Base-by-base conservation (phyloP, 2,888 invertebrate species). In the Oscheius sp. region DNA sequence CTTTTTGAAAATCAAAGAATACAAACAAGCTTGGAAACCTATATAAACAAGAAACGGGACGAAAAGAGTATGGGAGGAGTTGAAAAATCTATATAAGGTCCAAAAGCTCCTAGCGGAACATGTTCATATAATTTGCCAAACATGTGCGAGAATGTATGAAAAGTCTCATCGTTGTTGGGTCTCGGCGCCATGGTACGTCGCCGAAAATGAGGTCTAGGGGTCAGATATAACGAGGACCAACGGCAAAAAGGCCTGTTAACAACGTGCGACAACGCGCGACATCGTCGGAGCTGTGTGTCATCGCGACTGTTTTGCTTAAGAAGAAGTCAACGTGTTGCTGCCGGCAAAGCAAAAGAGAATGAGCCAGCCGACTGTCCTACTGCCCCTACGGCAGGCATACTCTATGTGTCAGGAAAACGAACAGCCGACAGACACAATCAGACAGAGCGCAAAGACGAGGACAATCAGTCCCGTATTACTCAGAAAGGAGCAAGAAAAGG, bases 151-250 rank as follows among this genome's bases (percentile, higher is more conserved):
- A 12, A 47, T 24, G 47, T 24, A 20, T 20, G 47, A 47, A 44
- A 47, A 47, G 47, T 24, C 20, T n/a, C n/a, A n/a, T n/a, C n/a
- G 41, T 41, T 41, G 14, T 41, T 14, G 47, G 24, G 47, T 47
- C 47, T n/a, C 54, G 33, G 32, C 54, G 54, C 54, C 54, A 54
- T n/a, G n/a, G 54, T 33, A 20, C 54, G 54, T 54, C 54, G 54
- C 54, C 54, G 54, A 44, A 59, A 59, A 59, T 59, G 59, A 59
- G 59, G 59, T 59, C 59, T 59, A 44, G 59, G 59, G 59, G 59
- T 59, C 59, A 59, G 59, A 59, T 59, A 59, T 59, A 59, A 59
- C 59, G 59, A 59, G 59, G 59, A 26, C 26, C 59, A n/a, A 54
- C 59, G 30, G 12, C 44, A 59, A 59, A 59, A 59, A 59, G 44